Percentiles rank a stretch among this genome's conserved stretches.
These are phyloP conservation scores for Nibea albiflora DNA, from an alignment of 2,113 vertebrate genomes.

Conservation along the genomic window DNA sequence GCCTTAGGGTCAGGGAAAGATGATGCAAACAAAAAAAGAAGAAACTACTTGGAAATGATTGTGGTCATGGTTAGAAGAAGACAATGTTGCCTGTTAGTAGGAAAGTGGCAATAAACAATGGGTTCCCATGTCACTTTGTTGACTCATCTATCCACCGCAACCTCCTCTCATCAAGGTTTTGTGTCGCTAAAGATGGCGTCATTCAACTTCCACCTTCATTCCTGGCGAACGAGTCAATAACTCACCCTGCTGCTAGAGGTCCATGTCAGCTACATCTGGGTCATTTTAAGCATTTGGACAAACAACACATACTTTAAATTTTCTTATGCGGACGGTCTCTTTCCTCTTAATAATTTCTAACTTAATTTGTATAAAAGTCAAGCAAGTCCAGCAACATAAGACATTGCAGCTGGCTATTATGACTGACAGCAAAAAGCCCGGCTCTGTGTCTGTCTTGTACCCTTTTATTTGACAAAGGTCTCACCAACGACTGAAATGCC, in stretches of 20 bases:
- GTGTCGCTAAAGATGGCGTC: not conserved
- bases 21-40: not conserved
- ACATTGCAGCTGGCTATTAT: too few species aligned
- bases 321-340: not conserved
- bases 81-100: not conserved
- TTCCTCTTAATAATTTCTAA: not conserved
- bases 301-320: not conserved
- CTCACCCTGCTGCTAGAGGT: not conserved
- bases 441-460: too few species aligned
- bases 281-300: not conserved
- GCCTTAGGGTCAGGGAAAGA: not conserved
- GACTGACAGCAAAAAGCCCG: too few species aligned
- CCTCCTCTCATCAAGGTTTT: conserved; percentile 1
- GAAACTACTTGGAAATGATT: not conserved
- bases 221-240: not conserved
- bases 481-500: too few species aligned
- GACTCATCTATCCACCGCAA: not conserved
- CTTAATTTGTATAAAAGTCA: not conserved
- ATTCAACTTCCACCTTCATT: not conserved
- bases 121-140: conserved; percentile 8
- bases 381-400: too few species aligned
- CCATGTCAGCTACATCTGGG: not conserved
- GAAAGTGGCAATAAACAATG: not conserved
- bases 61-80: not conserved
- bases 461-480: too few species aligned